Percentiles rank a stretch among this genome's conserved stretches.
Evolutionary conservation across 2,797 vertebrate genomes (phyloP).

Genomic region (Nyctibius grandis): DNA sequence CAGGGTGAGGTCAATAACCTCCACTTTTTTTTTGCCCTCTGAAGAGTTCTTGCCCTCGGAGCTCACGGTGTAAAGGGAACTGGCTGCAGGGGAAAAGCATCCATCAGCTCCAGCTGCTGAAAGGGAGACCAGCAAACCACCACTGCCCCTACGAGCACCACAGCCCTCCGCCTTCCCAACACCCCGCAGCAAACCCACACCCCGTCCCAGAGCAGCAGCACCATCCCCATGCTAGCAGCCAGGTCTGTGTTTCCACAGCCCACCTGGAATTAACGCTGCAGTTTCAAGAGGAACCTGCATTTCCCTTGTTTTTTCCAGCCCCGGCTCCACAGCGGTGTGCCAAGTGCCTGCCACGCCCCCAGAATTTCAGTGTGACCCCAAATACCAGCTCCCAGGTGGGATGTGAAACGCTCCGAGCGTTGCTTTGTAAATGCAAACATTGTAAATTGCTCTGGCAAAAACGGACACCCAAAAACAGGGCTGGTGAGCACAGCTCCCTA

Average conservation of each 20-base stretch:
- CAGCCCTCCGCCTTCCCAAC: neutral
- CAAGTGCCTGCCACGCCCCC: neutral
- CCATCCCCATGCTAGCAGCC: rapidly evolving
- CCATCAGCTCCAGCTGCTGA: neutral
- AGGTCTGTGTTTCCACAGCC: neutral
- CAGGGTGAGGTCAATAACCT: constrained; percentile 74
- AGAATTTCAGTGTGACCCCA: neutral
- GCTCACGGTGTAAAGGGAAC: constrained; percentile 53
- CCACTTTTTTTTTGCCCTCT: constrained; percentile 69
- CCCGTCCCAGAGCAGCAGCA: neutral
- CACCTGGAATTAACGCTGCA: neutral
- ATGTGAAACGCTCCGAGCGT: neutral
- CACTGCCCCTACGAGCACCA: rapidly evolving
- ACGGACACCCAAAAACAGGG: no score
- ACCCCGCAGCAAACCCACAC: neutral
- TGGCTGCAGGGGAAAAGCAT: neutral
- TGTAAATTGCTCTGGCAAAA: neutral
- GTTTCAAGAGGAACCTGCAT: neutral
- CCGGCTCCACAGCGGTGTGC: neutral
- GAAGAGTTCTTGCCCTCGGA: constrained; percentile 40
- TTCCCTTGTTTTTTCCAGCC: neutral
- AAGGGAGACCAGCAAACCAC: rapidly evolving
- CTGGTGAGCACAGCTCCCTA: neutral
- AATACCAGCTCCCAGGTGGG: neutral
- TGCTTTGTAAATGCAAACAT: neutral